phyloP scores from a whole-genome alignment of 2,888 invertebrate species.

The Syritta pipiens region DNA sequence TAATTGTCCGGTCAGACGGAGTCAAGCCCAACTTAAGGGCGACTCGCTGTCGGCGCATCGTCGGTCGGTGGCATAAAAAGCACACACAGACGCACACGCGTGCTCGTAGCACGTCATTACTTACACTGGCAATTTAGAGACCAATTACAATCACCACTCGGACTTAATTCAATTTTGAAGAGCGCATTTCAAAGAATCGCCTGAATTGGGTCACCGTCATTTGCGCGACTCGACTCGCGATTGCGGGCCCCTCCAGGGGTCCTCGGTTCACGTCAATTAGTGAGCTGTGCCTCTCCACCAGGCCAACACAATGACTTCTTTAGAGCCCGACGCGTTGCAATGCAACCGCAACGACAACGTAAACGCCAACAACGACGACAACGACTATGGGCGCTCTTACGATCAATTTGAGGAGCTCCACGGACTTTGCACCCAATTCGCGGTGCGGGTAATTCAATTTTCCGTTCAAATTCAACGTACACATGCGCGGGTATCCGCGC shows the following conservation, averaged over 20 bases:
- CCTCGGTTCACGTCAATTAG: conserved; percentile 50
- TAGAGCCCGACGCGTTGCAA: conserved; percentile 19
- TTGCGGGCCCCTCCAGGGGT: too few species aligned
- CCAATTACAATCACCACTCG: background rate
- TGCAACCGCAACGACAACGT: background rate
- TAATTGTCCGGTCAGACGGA: conserved; percentile 17
- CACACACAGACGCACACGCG: background rate
- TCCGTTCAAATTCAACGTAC: too few species aligned
- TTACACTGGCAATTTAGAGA: conserved; percentile 23
- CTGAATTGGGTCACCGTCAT: conserved; percentile 49
- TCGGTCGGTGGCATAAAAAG: conserved; percentile 5
- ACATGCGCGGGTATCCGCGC: too few species aligned
- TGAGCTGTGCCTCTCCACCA: conserved; percentile 32
- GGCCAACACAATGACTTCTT: conserved; percentile 44
- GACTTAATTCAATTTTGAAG: conserved; percentile 47
- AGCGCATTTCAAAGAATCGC: conserved; percentile 22
- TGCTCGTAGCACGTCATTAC: background rate
- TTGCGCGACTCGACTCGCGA: too few species aligned
- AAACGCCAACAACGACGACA: too few species aligned
- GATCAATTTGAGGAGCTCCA: conserved; percentile 21
- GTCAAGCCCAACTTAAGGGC: conserved; percentile 17
- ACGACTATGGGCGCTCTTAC: conserved; percentile 13
- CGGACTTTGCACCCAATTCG: background rate
- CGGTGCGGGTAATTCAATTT: conserved; percentile 42
- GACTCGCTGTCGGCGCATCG: background rate